Evolutionary conservation across 2,888 invertebrate species (phyloP), one percentile per base, ranked within the genome.

Genomic region (Matsumyia berberina): DNA sequence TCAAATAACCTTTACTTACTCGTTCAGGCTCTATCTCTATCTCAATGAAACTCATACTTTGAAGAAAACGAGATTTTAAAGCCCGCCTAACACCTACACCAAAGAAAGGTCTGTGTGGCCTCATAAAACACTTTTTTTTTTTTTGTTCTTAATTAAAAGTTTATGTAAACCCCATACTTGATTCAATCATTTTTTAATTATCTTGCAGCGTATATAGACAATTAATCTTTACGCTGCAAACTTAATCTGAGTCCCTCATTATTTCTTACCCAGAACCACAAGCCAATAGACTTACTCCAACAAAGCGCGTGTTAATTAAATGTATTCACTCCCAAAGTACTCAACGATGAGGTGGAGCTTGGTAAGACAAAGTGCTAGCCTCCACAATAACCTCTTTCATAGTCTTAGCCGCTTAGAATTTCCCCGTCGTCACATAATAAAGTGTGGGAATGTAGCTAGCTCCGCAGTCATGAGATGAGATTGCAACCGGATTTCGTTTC

Each of bases 221-320:
- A 77, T 77, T 77, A 69, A 69, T 69, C 12, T 69, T 35, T 35
- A 46, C 42, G 8, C 29, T 17, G 24, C 51, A 42, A 35, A 67
- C 35, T 35, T 39, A 67, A 24, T 53, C 29, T 39, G 11, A 49
- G 24, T 12, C 49, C 12, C 44, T 46, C 46, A 46, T 74, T 57
- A 74, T 57, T 33, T 12, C n/a, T 49, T 76, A 57, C 76, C 31
- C 57, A 66, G 76, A 76, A 67, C 57, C 49, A 49, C 24, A 19
- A 37, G 44, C 44, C 64, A 82, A 77, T 77, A 60, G 72, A 37
- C 77, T 57, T 2, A 53, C 62, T 66, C 44, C 42, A 76, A 17
- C 70, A 51, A 51, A 70, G 72, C 64, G 57, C 64, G 72, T 77
- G 82, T 57, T 77, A 82, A 82, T 82, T 82, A 82, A 77, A 72